These are phyloP conservation scores for Oenanthe oenanthe DNA, from an alignment of 2,113 vertebrate genomes.

Conservation along the genomic window DNA sequence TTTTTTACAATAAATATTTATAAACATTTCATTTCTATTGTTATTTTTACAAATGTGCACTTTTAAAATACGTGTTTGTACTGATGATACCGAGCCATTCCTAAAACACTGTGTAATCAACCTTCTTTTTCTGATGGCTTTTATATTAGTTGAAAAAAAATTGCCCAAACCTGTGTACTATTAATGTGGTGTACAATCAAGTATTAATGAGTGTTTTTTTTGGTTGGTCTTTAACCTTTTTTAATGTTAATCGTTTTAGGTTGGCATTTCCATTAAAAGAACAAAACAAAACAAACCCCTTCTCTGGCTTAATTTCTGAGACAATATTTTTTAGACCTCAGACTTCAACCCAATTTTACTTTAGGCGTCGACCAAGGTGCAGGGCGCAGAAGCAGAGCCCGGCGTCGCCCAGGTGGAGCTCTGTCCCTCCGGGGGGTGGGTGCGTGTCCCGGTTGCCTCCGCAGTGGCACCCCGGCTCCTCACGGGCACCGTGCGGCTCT, in stretches of 20 bases:
- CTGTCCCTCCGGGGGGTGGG: not conserved
- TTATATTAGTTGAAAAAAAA: not conserved
- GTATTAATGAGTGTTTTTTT: not conserved
- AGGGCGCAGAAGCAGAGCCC: not conserved
- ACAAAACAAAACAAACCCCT: not conserved
- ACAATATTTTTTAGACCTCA: not conserved
- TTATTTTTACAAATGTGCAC: slow-evolving; percentile 46
- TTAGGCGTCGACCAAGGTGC: not conserved
- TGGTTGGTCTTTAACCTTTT: not conserved
- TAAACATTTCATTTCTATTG: slow-evolving; percentile 41
- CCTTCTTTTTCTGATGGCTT: not conserved
- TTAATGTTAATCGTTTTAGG: slow-evolving; percentile 42
- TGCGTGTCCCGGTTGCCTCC: not conserved
- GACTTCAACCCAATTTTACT: not conserved
- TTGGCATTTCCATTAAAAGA: slow-evolving; percentile 59
- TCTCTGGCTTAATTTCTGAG: not conserved
- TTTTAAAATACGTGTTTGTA: slow-evolving; percentile 31
- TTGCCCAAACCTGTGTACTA: not conserved
- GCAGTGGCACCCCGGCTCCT: not conserved
- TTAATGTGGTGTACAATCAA: slow-evolving; percentile 1
- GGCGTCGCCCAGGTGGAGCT: not conserved
- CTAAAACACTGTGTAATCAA: slow-evolving; percentile 27
- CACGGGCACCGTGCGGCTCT: not conserved
- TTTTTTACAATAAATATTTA: slow-evolving; percentile 75
- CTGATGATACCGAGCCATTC: slow-evolving; percentile 11